phyloP scores from a whole-genome alignment of 2,797 vertebrate genomes.

The Aselliscus stoliczkanus region DNA sequence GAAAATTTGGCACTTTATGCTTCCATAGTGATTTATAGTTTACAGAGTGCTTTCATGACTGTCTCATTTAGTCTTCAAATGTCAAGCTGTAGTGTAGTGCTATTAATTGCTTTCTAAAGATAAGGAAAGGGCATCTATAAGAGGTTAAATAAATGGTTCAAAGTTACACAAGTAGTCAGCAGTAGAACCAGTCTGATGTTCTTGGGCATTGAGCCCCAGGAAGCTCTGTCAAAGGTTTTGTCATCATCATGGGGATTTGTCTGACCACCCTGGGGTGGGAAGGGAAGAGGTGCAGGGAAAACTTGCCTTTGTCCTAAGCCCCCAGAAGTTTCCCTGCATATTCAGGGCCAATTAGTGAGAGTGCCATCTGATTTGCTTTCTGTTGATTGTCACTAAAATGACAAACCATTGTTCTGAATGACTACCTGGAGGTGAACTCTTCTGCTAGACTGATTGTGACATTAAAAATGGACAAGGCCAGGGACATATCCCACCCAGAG shows the following conservation, averaged over 20 bases:
- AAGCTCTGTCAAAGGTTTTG: not conserved
- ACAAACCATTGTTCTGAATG: slow-evolving; percentile 66
- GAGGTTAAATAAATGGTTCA: not conserved
- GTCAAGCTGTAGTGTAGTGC: not conserved
- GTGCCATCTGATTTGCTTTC: not conserved
- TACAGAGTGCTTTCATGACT: not conserved
- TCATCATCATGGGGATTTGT: too few relatives aligned
- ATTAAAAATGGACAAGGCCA: slow-evolving; percentile 80
- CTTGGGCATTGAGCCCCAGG: not conserved
- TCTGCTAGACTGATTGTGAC: slow-evolving; percentile 77
- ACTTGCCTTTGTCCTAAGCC: not conserved
- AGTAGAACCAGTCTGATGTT: not conserved
- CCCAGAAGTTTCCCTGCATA: not conserved
- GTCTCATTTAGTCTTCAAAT: not conserved
- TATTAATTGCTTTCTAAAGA: not conserved
- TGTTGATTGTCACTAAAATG: slow-evolving; percentile 7
- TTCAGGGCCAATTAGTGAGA: not conserved
- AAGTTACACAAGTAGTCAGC: not conserved
- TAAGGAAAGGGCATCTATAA: accelerated
- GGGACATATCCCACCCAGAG: slow-evolving; percentile 76
- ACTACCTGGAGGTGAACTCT: slow-evolving; percentile 81
- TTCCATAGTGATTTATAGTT: not conserved
- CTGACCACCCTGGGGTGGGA: not conserved
- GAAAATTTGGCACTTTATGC: not conserved
- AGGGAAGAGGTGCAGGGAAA: not conserved